A percentile compares a stretch with the other conserved stretches of the same genome.
Conservation (phyloP, 2,888 invertebrate species). For the Barypeithes pellucidus region DNA sequence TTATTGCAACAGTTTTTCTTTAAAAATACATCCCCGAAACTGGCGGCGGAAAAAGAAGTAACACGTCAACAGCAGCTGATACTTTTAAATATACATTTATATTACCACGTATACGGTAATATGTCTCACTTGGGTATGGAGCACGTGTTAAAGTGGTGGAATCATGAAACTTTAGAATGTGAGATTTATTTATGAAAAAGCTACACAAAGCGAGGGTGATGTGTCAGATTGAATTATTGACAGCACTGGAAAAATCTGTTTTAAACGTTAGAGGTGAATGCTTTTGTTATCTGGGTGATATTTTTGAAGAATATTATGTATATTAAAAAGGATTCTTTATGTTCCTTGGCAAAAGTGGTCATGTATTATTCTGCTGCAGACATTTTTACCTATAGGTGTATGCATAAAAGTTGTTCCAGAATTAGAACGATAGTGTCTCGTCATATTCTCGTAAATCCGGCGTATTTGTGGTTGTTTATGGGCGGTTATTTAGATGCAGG, state of each 20-base stretch:
- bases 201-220: conserved; percentile 35
- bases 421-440: no score
- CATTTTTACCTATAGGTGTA: no score
- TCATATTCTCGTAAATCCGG: no score
- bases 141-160: conserved; percentile 41
- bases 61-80: conserved; percentile 42
- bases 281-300: background rate
- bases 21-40: conserved; percentile 6
- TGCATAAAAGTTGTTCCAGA: no score
- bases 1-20: conserved; percentile 4
- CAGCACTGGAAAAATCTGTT: conserved; percentile 17
- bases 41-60: conserved; percentile 18
- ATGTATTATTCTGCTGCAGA: no score
- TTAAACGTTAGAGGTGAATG: background rate
- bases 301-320: background rate
- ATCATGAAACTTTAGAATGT: conserved; percentile 42
- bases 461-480: no score
- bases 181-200: conserved; percentile 26
- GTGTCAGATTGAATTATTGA: conserved; percentile 28
- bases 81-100: conserved; percentile 46
- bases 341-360: no score
- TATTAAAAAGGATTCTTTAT: no score
- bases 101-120: conserved; percentile 39
- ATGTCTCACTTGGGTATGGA: conserved; percentile 41
- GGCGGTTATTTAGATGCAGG: no score